Percentiles rank a stretch among this genome's conserved stretches.
phyloP scores from a whole-genome alignment of 64 coral and sea anemone species.

The Stichodactyla mertensii region DNA sequence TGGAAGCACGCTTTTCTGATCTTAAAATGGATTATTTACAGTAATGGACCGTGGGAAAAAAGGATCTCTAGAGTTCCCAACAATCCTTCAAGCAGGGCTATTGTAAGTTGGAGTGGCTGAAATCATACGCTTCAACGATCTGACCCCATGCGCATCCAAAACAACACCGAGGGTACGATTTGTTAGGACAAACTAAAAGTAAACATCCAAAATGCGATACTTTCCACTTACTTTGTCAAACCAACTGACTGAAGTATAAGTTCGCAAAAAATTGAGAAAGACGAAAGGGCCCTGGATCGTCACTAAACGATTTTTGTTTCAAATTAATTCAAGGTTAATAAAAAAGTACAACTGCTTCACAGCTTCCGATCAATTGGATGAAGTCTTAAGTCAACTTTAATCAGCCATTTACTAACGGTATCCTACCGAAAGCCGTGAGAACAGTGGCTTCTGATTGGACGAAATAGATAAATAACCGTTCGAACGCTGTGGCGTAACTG shows the following conservation, averaged over 20 bases:
- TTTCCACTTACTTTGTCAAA: neutral
- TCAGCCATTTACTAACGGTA: neutral
- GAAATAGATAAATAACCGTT: neutral
- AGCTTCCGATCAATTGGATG: neutral
- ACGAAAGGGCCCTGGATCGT: neutral
- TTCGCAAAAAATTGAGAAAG: neutral
- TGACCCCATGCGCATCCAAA: neutral
- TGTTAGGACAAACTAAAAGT: neutral
- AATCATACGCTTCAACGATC: neutral
- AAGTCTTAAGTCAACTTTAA: neutral
- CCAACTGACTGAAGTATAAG: neutral
- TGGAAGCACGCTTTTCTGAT: neutral
- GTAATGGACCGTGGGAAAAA: conserved; percentile 21
- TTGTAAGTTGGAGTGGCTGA: neutral
- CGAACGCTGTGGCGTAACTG: neutral
- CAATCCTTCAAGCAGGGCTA: conserved; percentile 16
- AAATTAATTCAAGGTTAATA: neutral
- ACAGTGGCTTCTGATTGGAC: neutral
- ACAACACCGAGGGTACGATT: neutral
- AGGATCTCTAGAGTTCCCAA: neutral
- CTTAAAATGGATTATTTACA: neutral
- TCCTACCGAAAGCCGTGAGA: conserved; percentile 18
- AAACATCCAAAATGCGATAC: neutral
- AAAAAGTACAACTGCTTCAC: neutral
- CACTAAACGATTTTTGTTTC: neutral